Evolutionary conservation across 1,140 invertebrate genomes (phyloP).

Genomic region (Calephelis nemesis): DNA sequence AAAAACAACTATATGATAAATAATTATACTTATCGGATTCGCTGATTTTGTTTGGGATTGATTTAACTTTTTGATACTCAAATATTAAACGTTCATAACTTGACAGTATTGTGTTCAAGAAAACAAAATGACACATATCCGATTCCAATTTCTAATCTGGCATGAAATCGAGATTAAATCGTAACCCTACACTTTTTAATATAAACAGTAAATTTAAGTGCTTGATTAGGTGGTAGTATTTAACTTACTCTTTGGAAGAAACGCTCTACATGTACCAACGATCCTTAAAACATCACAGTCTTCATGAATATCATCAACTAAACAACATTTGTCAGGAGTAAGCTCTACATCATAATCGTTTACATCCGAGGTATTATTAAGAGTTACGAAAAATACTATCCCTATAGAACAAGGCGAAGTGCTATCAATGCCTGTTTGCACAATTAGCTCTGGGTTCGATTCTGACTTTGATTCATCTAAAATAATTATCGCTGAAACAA

Average conservation of each 20-base stretch:
- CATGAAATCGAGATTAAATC: too few relatives aligned
- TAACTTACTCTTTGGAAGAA: constrained; percentile 45
- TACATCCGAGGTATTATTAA: constrained; percentile 45
- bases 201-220: too few relatives aligned
- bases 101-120: too few relatives aligned
- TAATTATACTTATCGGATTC: too few relatives aligned
- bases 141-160: too few relatives aligned
- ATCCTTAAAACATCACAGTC: constrained; percentile 50
- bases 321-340: constrained; percentile 51
- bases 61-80: too few relatives aligned
- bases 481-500: constrained; percentile 40
- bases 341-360: constrained; percentile 46
- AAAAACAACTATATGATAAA: too few relatives aligned
- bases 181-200: too few relatives aligned
- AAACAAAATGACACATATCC: too few relatives aligned
- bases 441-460: constrained; percentile 32
- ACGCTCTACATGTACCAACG: constrained; percentile 39
- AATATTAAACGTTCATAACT: too few relatives aligned
- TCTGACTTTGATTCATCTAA: constrained; percentile 32
- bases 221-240: not conserved
- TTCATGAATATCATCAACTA: constrained; percentile 30
- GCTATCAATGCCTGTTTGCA: constrained; percentile 33
- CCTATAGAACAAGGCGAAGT: constrained; percentile 37
- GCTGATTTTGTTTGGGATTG: too few relatives aligned
- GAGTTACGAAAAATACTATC: constrained; percentile 43